Conservation (phyloP, 2,797 vertebrate genomes). For the Dromococcyx pavoninus region DNA sequence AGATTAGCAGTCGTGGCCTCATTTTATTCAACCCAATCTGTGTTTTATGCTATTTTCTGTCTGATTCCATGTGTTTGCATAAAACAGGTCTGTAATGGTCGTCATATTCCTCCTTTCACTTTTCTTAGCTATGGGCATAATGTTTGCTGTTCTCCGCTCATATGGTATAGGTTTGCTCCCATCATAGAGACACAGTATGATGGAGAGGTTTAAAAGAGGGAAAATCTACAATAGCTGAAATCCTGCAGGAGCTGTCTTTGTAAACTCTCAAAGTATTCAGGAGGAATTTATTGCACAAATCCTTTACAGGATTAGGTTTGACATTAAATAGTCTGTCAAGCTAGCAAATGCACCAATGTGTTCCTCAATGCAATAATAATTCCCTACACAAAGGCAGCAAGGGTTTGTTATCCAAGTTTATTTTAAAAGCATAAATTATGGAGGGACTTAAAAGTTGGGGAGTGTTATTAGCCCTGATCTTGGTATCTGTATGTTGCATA, state of each 20-base stretch:
- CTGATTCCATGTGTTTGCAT: neutral
- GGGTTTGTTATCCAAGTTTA: neutral
- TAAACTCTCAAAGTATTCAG: neutral
- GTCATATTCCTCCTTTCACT: neutral
- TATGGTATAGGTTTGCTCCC: neutral
- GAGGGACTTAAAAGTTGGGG: neutral
- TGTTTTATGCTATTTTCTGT: neutral
- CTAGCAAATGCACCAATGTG: neutral
- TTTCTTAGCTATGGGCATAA: neutral
- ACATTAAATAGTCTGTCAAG: neutral
- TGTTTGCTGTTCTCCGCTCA: neutral
- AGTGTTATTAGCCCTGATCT: neutral
- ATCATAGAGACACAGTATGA: neutral
- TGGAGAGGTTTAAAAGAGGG: neutral
- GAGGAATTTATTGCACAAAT: neutral
- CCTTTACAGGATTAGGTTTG: neutral
- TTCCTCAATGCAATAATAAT: neutral
- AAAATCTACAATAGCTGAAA: neutral
- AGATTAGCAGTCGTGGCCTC: fast-evolving
- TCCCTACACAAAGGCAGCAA: neutral
- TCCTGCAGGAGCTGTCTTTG: neutral
- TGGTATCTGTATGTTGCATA: neutral
- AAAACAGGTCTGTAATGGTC: neutral
- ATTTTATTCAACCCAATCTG: neutral
- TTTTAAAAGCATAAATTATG: neutral